Conservation (phyloP, 2,888 invertebrate genomes). For the Ornithoptera alexandrae region DNA sequence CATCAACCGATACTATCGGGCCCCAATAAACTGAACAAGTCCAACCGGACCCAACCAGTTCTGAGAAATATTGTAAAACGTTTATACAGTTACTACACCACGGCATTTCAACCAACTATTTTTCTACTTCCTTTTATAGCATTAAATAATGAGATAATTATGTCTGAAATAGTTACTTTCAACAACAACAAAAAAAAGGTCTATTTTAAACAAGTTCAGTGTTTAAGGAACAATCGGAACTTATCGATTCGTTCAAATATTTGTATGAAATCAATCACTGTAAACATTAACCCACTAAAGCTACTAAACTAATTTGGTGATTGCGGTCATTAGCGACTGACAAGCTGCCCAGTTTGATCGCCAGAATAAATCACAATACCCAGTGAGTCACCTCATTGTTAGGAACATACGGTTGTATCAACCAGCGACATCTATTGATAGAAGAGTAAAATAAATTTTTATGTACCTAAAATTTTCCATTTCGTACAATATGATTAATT, state of each 20-base stretch:
- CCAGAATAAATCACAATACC: slow-evolving; percentile 4
- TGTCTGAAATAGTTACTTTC: background rate
- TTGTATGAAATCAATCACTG: background rate
- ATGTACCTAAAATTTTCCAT: background rate
- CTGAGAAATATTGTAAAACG: slow-evolving; percentile 68
- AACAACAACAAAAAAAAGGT: background rate
- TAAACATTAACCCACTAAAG: slow-evolving; percentile 11
- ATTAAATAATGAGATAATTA: slow-evolving; percentile 9
- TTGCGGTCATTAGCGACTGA: background rate
- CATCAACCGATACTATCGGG: slow-evolving; percentile 62
- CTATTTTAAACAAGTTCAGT: background rate
- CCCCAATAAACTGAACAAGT: slow-evolving; percentile 69
- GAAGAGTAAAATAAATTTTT: background rate
- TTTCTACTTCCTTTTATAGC: slow-evolving; percentile 31
- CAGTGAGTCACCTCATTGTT: background rate
- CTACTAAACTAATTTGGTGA: slow-evolving; percentile 4
- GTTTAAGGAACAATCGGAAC: background rate
- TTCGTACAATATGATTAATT: background rate
- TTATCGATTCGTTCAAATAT: slow-evolving; percentile 1
- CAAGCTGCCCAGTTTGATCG: background rate
- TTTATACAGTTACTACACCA: slow-evolving; percentile 60
- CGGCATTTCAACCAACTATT: slow-evolving; percentile 33
- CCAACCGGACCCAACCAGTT: slow-evolving; percentile 65
- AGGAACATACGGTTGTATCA: background rate
- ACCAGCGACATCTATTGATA: slow-evolving; percentile 18